Percentiles rank a stretch among this genome's conserved stretches.
Evolutionary conservation across 2,797 vertebrate species (phyloP).

Genomic region (Prunella strophiata): DNA sequence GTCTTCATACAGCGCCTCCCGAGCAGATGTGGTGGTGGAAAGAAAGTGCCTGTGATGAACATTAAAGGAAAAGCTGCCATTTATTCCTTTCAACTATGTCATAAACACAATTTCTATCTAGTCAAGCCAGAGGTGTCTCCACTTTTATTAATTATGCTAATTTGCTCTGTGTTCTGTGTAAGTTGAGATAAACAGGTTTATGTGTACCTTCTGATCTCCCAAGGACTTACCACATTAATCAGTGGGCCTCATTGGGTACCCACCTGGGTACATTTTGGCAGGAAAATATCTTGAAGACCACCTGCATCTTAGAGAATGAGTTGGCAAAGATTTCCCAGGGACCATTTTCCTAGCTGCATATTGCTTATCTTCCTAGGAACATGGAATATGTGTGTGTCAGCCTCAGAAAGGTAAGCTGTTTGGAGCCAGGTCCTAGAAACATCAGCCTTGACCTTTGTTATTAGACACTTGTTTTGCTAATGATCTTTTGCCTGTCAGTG

Average conservation of each 20-base stretch:
- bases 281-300: background rate
- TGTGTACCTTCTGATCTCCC: background rate
- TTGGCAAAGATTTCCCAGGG: background rate
- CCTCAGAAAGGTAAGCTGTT: background rate
- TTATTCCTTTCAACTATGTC: background rate
- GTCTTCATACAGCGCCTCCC: background rate
- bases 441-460: background rate
- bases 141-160: background rate
- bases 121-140: background rate
- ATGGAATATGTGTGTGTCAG: background rate
- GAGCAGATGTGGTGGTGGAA: background rate
- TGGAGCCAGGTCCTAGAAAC: background rate
- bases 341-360: background rate
- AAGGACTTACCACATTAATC: background rate
- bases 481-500: no score
- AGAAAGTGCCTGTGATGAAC: background rate
- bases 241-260: rapidly evolving
- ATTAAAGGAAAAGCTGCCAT: background rate
- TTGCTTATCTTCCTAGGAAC: background rate
- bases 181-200: background rate
- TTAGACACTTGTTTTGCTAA: background rate
- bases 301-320: background rate
- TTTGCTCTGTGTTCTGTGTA: background rate
- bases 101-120: background rate
- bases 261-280: background rate